Evolutionary conservation across 2,797 vertebrate genomes (phyloP), one percentile per base, ranked within the genome.

Genomic region (Lepus oiostolus): DNA sequence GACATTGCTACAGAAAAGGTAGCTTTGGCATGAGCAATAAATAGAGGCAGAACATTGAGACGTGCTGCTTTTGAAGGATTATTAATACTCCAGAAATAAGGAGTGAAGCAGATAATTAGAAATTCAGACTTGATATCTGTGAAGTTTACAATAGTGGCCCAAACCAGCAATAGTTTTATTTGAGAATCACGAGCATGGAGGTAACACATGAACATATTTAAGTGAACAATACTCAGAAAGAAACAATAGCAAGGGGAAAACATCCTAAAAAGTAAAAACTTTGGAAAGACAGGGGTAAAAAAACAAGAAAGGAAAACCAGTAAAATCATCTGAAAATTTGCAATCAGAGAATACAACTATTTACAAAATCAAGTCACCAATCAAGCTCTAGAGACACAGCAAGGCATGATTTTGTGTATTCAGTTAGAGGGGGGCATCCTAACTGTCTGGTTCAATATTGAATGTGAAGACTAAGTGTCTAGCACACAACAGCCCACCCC

Each of bases 61-160:
- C 1, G 38, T 47, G 2, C 47, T 80, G 4, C 3, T n/a, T 87
- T 84, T 93, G 16, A 60, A 50, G n/a, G 21, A 7, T 71, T 95
- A 65, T 52, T 76, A 28, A 5, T 81, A 80, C 26, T 71, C 86
- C 17, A 28, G 68, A 62, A 21, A 91, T 65, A 90, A 80, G 0
- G 4, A 71, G 3, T 47, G 21, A 71, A 84, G 7, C 50, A 21
- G 30, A 35, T 74, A 65, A 87, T 90, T 65, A 68, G 28, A 95
- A 81, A 93, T 50, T 95, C 22, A 89, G 54, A 35, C 68, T 89
- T 89, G 24, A 87, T 83, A n/a, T n/a, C 54, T 70, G 21, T 79
- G n/a, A 83, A 26, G 4, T 62, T 83, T 79, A 84, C 2, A 71
- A 16, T 7, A 52, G 12, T 81, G 28, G 26, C 68, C 4, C 4